Evolutionary conservation across 2,797 vertebrate species (phyloP).

Genomic region (Poeciliopsis presidionis): DNA sequence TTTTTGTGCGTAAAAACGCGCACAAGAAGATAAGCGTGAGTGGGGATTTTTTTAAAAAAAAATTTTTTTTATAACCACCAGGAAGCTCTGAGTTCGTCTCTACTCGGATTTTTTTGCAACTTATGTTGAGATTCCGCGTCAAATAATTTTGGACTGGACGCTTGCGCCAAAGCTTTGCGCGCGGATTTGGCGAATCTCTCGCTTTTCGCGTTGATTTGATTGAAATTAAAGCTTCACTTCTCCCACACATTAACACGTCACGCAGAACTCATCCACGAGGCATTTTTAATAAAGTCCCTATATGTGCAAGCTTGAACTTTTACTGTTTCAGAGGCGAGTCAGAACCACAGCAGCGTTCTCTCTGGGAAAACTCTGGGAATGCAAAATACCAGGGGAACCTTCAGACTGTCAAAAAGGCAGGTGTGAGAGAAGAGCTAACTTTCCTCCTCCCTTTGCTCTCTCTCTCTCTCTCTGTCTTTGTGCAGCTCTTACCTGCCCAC

Average conservation of each 20-base stretch:
- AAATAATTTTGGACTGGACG: background rate
- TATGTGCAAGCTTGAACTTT: too few relatives aligned
- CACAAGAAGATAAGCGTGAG: background rate
- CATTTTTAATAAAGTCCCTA: background rate
- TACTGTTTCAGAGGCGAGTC: background rate
- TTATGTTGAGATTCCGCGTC: background rate
- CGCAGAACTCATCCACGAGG: constrained; percentile 13
- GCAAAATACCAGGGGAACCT: constrained; percentile 12
- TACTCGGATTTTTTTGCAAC: constrained; percentile 29
- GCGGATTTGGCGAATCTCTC: constrained; percentile 5
- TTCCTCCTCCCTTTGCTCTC: constrained; percentile 46
- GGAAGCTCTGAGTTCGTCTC: constrained; percentile 3
- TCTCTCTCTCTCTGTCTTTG: constrained; percentile 31
- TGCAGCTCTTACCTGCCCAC: constrained; percentile 69
- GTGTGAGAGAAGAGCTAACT: constrained; percentile 61
- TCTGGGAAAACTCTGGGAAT: background rate
- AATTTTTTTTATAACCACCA: constrained; percentile 7
- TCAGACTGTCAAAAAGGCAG: constrained; percentile 60
- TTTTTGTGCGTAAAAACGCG: constrained; percentile 57
- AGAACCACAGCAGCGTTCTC: background rate
- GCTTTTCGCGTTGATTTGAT: constrained; percentile 3
- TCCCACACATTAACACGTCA: background rate
- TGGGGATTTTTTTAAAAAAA: constrained; percentile 28
- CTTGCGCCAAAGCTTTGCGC: constrained; percentile 35
- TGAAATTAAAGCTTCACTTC: background rate